These are phyloP conservation scores for Adineta ricciae DNA, from an alignment of 2,888 invertebrate genomes.

Conservation along the genomic window DNA sequence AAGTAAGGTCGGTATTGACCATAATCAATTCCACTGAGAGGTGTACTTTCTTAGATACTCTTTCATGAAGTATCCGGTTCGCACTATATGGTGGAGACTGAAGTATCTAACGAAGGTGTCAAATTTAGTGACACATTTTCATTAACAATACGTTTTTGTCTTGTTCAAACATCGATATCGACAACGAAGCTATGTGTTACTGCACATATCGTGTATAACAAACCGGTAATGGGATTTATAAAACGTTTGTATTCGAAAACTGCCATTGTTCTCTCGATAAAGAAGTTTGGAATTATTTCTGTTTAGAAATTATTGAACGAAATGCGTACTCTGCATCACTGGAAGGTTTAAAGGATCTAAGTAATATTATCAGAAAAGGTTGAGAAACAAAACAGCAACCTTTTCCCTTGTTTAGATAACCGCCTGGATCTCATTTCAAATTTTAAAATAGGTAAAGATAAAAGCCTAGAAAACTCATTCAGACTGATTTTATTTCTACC, in stretches of 20 bases:
- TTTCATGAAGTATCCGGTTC: neutral
- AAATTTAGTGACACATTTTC: slow-evolving; percentile 1
- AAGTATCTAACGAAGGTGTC: neutral
- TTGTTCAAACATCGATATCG: neutral
- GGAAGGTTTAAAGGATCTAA: neutral
- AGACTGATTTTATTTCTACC: neutral
- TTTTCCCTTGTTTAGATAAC: neutral
- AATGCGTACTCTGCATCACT: neutral
- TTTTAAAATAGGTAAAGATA: neutral
- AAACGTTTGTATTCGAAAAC: neutral
- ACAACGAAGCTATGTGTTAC: neutral
- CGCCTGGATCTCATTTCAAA: neutral
- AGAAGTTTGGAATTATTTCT: neutral
- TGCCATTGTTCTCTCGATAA: neutral
- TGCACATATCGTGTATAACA: neutral
- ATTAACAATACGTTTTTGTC: neutral
- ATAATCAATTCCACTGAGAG: neutral
- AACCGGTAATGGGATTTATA: neutral
- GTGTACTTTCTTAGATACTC: neutral
- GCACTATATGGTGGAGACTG: neutral
- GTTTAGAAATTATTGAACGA: neutral
- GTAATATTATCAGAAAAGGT: neutral
- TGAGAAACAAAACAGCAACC: no score
- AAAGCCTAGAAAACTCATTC: neutral
- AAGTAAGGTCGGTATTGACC: neutral